These are phyloP conservation scores for Mechanitis messenoides DNA, from an alignment of 2,888 invertebrate genomes.

Conservation along the genomic window DNA sequence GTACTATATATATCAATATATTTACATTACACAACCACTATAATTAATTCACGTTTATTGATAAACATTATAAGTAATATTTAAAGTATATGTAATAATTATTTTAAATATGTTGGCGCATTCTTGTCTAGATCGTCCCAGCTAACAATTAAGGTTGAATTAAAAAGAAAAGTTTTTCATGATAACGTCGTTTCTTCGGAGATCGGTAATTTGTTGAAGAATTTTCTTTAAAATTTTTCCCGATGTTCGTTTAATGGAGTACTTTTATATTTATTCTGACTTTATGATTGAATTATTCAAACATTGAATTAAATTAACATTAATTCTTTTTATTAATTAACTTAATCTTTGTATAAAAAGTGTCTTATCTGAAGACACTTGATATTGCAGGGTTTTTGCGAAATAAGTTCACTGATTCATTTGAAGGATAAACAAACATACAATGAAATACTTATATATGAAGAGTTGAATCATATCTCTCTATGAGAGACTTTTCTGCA, in stretches of 20 bases:
- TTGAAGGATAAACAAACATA: too few relatives aligned
- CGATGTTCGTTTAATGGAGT: constrained; percentile 68
- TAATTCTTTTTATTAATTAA: constrained; percentile 38
- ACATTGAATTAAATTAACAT: constrained; percentile 46
- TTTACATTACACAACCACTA: too few relatives aligned
- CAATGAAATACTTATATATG: too few relatives aligned
- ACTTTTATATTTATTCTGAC: constrained; percentile 63
- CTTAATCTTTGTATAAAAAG: constrained; percentile 9
- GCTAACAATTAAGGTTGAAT: constrained; percentile 70
- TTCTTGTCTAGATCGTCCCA: constrained; percentile 35
- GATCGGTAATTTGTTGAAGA: constrained; percentile 67
- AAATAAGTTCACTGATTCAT: too few relatives aligned
- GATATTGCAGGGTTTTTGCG: too few relatives aligned
- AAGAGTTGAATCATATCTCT: too few relatives aligned
- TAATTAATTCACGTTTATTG: too few relatives aligned
- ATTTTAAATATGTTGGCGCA: constrained; percentile 37
- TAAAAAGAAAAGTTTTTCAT: constrained; percentile 55
- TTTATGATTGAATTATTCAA: constrained; percentile 52
- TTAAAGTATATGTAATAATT: constrained; percentile 8
- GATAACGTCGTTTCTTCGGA: constrained; percentile 48
- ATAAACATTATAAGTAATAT: too few relatives aligned
- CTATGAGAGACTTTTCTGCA: too few relatives aligned
- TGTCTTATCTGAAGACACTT: neutral
- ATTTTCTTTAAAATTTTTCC: constrained; percentile 61
- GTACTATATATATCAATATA: too few relatives aligned